phyloP scores from a whole-genome alignment of 2,113 vertebrate genomes.

The Gnathonemus echidnorhynchus region DNA sequence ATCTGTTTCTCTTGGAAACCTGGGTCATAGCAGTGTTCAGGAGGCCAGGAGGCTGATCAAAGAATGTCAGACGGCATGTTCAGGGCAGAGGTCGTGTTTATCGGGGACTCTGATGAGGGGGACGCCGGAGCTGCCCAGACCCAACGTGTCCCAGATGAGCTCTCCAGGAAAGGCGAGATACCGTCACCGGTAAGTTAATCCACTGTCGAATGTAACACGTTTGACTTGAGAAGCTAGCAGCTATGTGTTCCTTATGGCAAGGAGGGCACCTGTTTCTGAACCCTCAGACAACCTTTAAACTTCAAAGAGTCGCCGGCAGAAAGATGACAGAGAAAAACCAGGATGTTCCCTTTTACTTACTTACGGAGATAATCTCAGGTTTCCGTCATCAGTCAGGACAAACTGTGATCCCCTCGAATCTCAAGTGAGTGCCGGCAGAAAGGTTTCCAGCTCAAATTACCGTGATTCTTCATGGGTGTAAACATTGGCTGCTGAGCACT shows the following conservation, averaged over 20 bases:
- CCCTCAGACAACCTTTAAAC: background rate
- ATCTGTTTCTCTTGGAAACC: background rate
- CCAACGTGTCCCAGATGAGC: background rate
- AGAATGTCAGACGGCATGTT: conserved; percentile 69
- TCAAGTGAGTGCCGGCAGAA: background rate
- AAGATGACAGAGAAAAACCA: background rate
- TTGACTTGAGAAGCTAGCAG: background rate
- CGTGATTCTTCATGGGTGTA: background rate
- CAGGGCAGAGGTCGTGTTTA: conserved; percentile 75
- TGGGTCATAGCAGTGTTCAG: conserved; percentile 35
- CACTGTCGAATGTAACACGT: background rate
- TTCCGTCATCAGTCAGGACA: background rate
- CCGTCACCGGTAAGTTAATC: conserved; percentile 40
- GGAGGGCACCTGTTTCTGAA: background rate
- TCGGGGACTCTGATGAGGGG: conserved; percentile 65
- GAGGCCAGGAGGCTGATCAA: conserved; percentile 28
- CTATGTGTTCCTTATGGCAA: background rate
- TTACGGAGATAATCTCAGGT: background rate
- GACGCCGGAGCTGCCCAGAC: conserved; percentile 43
- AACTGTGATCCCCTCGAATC: background rate
- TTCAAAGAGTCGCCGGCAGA: background rate
- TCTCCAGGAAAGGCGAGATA: conserved; percentile 8
- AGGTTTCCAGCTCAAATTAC: background rate
- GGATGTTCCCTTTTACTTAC: background rate
- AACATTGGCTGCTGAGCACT: background rate